Conservation (phyloP, 2,888 invertebrate species). For the Tolmerus cingulatus region DNA sequence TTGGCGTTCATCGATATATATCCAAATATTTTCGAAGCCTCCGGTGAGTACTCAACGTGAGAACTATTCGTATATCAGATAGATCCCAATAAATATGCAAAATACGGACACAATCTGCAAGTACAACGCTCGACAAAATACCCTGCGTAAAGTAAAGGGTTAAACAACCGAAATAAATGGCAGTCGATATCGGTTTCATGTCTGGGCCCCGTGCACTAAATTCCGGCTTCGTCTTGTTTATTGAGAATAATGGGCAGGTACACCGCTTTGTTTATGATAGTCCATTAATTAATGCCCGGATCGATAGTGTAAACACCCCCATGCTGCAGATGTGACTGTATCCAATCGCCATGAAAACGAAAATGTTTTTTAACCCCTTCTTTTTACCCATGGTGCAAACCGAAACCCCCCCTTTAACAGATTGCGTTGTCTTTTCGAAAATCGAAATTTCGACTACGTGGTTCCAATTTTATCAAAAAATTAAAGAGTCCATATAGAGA, state of each 20-base stretch:
- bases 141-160: background rate
- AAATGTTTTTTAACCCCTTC: background rate
- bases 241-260: background rate
- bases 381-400: background rate
- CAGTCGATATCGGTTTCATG: background rate
- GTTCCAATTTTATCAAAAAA: background rate
- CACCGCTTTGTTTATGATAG: background rate
- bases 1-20: background rate
- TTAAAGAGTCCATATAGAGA: background rate
- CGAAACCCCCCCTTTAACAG: background rate
- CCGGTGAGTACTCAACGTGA: background rate
- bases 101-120: background rate
- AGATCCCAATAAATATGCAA: background rate
- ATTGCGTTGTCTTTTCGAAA: background rate
- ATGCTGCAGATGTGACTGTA: background rate
- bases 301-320: background rate
- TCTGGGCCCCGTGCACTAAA: background rate
- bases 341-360: background rate
- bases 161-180: background rate
- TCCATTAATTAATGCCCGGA: background rate
- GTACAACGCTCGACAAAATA: background rate
- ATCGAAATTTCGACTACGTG: background rate
- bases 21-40: background rate
- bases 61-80: background rate
- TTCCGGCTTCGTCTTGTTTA: background rate